Evolutionary conservation across 53 echinoderm and acorn worm species (phyloP).

Genomic region (Patiria pectinifera): DNA sequence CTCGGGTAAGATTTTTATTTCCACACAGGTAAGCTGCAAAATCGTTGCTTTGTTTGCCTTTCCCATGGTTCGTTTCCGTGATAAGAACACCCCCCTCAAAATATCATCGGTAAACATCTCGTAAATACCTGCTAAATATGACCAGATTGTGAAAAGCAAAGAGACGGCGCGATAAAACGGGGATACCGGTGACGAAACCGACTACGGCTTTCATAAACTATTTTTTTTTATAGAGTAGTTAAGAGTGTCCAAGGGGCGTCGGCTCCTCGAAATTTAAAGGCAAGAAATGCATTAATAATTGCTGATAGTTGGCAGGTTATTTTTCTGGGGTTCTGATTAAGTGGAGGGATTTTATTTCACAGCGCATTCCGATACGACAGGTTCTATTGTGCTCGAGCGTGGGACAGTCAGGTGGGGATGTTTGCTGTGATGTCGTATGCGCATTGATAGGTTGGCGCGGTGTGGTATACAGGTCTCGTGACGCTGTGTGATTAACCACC

Average conservation of each 20-base stretch:
- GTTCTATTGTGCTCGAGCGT: slow-evolving; percentile 5
- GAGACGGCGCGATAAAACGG: background rate
- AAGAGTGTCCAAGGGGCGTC: background rate
- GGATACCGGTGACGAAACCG: background rate
- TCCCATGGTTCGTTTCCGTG: slow-evolving; percentile 77
- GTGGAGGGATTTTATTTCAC: background rate
- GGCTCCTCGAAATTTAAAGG: background rate
- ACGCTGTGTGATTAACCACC: background rate
- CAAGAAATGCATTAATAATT: slow-evolving; percentile 6
- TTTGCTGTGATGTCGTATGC: background rate
- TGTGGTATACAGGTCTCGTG: slow-evolving; percentile 28
- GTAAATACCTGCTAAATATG: slow-evolving; percentile 36
- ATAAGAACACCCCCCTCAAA: slow-evolving; percentile 41
- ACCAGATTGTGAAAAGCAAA: slow-evolving; percentile 41
- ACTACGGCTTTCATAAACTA: background rate
- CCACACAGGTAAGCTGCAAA: slow-evolving; percentile 52
- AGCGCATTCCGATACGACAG: slow-evolving; percentile 21
- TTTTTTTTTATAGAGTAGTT: background rate
- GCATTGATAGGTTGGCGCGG: background rate
- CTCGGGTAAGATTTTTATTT: background rate
- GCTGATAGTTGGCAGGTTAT: background rate
- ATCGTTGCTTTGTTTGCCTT: slow-evolving; percentile 73
- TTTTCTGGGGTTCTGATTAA: background rate
- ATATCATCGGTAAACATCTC: slow-evolving; percentile 69
- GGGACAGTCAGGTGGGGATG: background rate